Evolutionary conservation across 2,113 vertebrate genomes (phyloP).

Genomic region (Lagopus leucura): DNA sequence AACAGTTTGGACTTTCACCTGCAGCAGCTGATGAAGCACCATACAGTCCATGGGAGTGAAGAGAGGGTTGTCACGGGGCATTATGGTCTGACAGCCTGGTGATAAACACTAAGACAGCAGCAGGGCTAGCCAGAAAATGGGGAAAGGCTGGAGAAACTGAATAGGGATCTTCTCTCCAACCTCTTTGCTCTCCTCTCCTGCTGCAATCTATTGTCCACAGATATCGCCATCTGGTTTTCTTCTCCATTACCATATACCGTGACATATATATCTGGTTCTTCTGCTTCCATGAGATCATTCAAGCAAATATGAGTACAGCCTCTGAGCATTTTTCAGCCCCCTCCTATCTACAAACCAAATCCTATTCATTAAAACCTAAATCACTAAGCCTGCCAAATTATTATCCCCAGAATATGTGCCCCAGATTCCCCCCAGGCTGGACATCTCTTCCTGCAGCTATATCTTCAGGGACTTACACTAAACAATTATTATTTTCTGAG

Average conservation of each 20-base stretch:
- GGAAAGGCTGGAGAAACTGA: not conserved
- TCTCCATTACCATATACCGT: not conserved
- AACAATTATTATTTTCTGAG: conserved; percentile 28
- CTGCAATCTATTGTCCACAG: not conserved
- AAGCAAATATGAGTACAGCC: not conserved
- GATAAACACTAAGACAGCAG: not conserved
- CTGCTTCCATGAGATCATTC: conserved; percentile 14
- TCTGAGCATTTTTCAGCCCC: not conserved
- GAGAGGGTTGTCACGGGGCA: not conserved
- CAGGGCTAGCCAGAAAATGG: not conserved
- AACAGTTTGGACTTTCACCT: not conserved
- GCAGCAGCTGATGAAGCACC: not conserved
- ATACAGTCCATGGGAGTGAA: not conserved
- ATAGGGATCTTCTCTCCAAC: not conserved
- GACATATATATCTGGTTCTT: conserved; percentile 38
- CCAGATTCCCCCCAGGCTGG: conserved; percentile 63
- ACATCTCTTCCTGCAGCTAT: not conserved
- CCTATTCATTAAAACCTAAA: conserved; percentile 67
- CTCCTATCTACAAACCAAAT: conserved; percentile 58
- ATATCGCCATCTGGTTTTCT: conserved; percentile 32
- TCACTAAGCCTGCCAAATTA: conserved; percentile 68
- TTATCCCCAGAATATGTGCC: conserved; percentile 61
- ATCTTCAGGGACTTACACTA: conserved; percentile 19
- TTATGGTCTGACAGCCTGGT: not conserved
- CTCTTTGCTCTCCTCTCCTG: not conserved